Base-by-base conservation (phyloP, 2,113 vertebrate species). In the Pedionomus torquatus region DNA sequence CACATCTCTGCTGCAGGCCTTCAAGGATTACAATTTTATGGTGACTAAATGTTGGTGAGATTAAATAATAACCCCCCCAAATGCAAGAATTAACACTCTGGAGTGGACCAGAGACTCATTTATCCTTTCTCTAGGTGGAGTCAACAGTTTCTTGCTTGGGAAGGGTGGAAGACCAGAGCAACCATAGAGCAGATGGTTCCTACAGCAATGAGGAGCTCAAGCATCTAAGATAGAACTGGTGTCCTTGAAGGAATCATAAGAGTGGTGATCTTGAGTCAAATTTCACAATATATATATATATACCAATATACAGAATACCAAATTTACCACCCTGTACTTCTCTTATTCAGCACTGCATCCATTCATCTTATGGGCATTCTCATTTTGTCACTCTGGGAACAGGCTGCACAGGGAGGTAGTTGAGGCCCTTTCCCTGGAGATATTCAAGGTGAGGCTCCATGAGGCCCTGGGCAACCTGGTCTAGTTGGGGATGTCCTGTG, bases 111-210 rank as follows among this genome's bases (percentile, higher is more conserved):
- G 13, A 6, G 23, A 13, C 13, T 41, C 30, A 13, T 64, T 11
- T 23, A 13, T 25, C 26, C 26, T 43, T 58, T 48, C 74, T 70
- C 48, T 14, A 16, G 5, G 28, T 5, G 23, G 26, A 80, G 19
- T 23, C 49, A 68, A 68, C 17, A 25, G 37, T 4, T 5, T 19
- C 71, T 17, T 23, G 9, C 30, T 30, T n/a, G 63, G 55, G 44
- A 55, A 81, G 51, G 26, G 14, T 19, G 0, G 8, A 51, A n/a
- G 31, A 72, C 23, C 31, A 37, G 41, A 39, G 23, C 30, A 48
- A n/a, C 31, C 35, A 5, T 4, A 21, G 17, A 54, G 35, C 1
- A 0, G 30, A 58, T 0, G 1, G 30, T 19, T 60, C 49, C 74
- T 28, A 26, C 19, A 44, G 70, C 57, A 65, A n/a, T 2, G 11